phyloP scores from a whole-genome alignment of 2,888 invertebrate species.

The Tipula vernalis region DNA sequence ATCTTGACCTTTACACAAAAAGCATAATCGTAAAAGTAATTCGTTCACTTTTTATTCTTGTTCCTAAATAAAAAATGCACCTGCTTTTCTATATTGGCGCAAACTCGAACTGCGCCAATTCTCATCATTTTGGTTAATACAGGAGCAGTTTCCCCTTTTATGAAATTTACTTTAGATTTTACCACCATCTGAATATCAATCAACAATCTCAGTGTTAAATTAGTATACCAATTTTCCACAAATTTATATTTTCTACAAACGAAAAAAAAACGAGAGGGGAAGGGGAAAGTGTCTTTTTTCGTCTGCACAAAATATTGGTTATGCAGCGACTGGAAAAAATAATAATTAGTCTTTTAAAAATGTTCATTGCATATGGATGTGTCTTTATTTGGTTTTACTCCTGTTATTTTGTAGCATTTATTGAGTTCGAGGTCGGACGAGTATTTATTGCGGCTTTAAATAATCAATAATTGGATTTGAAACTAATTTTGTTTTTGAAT shows the following conservation, averaged over 20 bases:
- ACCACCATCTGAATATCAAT: background rate
- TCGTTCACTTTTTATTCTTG: background rate
- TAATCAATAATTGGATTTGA: background rate
- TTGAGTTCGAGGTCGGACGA: background rate
- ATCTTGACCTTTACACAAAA: background rate
- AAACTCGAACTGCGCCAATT: background rate
- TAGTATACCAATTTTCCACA: background rate
- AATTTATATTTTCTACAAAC: background rate
- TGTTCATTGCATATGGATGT: background rate
- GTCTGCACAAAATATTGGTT: background rate
- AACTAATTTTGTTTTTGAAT: background rate
- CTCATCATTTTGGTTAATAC: background rate
- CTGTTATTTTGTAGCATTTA: background rate
- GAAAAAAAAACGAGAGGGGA: background rate
- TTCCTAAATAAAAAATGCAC: background rate
- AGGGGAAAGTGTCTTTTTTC: background rate
- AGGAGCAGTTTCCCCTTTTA: background rate
- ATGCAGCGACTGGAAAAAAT: background rate
- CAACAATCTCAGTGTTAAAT: background rate
- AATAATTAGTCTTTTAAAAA: background rate
- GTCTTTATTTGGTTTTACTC: background rate
- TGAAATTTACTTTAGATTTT: background rate
- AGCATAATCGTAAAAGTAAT: background rate
- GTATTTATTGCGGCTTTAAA: background rate
- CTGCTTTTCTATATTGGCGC: background rate